Base-by-base conservation (phyloP, 92 coral and sea anemone species). In the Epizoanthus illoricatus region DNA sequence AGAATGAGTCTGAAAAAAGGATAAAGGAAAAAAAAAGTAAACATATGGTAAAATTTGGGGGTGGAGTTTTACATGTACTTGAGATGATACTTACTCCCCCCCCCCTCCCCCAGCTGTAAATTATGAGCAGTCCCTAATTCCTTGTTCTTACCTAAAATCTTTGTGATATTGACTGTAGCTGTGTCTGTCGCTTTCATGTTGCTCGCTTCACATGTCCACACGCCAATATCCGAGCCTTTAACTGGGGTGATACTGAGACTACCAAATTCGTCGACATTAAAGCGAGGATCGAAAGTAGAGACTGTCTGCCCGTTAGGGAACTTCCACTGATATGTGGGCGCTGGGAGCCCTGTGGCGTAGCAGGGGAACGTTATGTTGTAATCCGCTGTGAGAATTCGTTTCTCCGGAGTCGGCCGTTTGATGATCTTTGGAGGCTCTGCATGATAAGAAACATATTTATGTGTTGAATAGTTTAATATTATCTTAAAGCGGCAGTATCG, bases 291-390 rank as follows among this genome's bases (percentile, higher is more conserved):
- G 21, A 62, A 78, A 13, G 17, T 41, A 5, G 82, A 11, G 15
- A 78, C 82, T 41, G 0, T 0, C 9, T 78, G 71, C 7, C 54
- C 54, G 54, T 78, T 78, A 4, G 82, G 82, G 24, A 33, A 20
- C 57, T 78, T 63, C 82, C 82, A 78, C 41, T 63, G 41, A 63
- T 61, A 40, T 10, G 24, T 66, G 5, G 82, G 82, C 24, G 20
- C 11, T 42, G 82, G 82, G 1, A 42, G 70, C 5, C 82, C 82
- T 0, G 82, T 10, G 4, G 82, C 82, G 3, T 4, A 24, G 28
- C 82, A 78, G 4, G 71, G 21, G 12, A 78, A 78, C 13, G 71
- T 63, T 2, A 78, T 70, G 49, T 78, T 78, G 28, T 78, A 78
- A 12, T 57, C 82, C 4, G 45, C 82, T 12, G 82, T 78, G 9